phyloP scores from a whole-genome alignment of 2,797 vertebrate genomes.

The Myoxocephalus aenaeus region DNA sequence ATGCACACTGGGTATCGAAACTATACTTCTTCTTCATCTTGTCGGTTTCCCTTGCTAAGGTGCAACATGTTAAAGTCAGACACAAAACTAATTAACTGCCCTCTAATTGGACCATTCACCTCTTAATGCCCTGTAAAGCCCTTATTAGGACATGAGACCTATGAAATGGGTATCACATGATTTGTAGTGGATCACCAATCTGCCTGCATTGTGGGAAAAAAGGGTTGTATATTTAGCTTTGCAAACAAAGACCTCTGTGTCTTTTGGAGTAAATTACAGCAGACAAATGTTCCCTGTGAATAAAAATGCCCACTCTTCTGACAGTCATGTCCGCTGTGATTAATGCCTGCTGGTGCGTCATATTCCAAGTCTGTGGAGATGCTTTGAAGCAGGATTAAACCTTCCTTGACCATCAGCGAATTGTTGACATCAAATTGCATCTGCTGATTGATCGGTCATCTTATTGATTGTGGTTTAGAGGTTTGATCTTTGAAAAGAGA shows the following conservation, averaged over 20 bases:
- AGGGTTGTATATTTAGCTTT: slow-evolving; percentile 52
- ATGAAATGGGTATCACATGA: slow-evolving; percentile 20
- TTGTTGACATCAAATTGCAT: neutral
- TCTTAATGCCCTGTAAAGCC: slow-evolving; percentile 15
- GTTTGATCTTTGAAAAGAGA: slow-evolving; percentile 32
- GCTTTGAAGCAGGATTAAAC: slow-evolving; percentile 30
- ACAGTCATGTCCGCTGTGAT: slow-evolving; percentile 50
- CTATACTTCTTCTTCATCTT: neutral
- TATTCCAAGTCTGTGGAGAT: slow-evolving; percentile 17
- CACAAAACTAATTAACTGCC: slow-evolving; percentile 33
- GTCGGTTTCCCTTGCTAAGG: neutral
- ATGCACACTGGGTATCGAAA: neutral
- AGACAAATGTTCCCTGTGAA: slow-evolving; percentile 47
- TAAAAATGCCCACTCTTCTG: slow-evolving; percentile 40
- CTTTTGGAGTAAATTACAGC: slow-evolving; percentile 42
- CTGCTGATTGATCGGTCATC: slow-evolving; percentile 31
- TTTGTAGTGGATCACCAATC: slow-evolving; percentile 22
- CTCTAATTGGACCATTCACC: slow-evolving; percentile 33
- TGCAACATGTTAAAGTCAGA: neutral
- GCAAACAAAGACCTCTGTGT: slow-evolving; percentile 37
- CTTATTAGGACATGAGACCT: slow-evolving; percentile 31
- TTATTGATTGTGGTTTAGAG: slow-evolving; percentile 24
- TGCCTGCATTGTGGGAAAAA: slow-evolving; percentile 22
- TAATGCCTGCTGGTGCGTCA: slow-evolving; percentile 46
- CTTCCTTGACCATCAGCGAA: neutral